Base-by-base conservation (phyloP, 35 echinoderm and acorn worm species). In the Stichopus chloronotus region DNA sequence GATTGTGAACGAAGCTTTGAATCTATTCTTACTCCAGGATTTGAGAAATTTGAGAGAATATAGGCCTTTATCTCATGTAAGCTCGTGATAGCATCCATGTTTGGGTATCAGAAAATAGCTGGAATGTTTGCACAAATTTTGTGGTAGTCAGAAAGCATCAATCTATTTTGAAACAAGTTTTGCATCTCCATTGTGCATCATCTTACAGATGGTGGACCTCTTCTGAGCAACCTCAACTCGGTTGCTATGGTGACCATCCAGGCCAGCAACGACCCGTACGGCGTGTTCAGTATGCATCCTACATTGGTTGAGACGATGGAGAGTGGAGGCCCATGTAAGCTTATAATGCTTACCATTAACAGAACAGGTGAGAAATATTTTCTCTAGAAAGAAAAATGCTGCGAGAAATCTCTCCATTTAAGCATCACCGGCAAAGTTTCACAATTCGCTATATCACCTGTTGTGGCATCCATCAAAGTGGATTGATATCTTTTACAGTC, bases 191-290 rank as follows among this genome's bases (percentile, higher is more conserved):
- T 16, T 21, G 13, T 4, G 13, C 52, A 55, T 53, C 55, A 5
- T 83, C 9, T 53, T 6, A 16, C 52, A 83, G 80, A 14, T 11
- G 11, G 52, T 59, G 58, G 20, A 88, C 86, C 86, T 25, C 57
- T 88, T 8, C 81, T 99, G 81, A 99, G 95, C 76, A 88, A 84
- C 0, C 57, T 90, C 4, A 90, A 95, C 71, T 83, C 93, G 11
- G 87, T 94, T 59, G 91, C 97, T 52, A 88, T 90, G 59, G 92
- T 99, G 63, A 93, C 90, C 59, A 96, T 99, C 57, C 79, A 96
- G 57, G 97, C 91, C 90, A 99, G 93, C 55, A 99, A 99, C 82
- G 97, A 99, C 52, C 97, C 97, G 19, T 93, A 94, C 89, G 97
- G 97, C 68, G 95, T 99, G 30, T 71, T 99, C 12, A 95, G 95